Base-by-base conservation (phyloP, 2,888 invertebrate species). In the Rotaria sp. region DNA sequence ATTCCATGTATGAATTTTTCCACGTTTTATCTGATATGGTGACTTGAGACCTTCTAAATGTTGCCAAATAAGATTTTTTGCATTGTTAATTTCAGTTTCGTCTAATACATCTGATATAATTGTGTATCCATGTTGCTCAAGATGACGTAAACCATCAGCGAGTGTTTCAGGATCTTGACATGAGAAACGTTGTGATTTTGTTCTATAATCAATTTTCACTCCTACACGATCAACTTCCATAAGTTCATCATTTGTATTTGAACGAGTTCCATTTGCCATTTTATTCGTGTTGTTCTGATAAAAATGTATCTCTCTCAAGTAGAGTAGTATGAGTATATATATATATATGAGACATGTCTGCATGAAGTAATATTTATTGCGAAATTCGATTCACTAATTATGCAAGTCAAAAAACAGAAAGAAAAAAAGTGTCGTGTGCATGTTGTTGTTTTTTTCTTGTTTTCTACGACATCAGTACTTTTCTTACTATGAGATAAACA, bases 31-130 rank as follows among this genome's bases (percentile, higher is more conserved):
- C 26, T 45, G 45, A 80, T 80, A 80, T n/a, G 80, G 80, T 11
- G 45, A 15, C 15, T 80, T 80, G 1, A 80, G n/a, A 4, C 80
- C 80, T 45, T 80, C 80, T 45, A 80, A 80, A 80, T 80, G 80
- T n/a, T 80, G 80, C 80, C 80, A 80, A n/a, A 80, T 80, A 3
- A 80, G 80, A 80, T 80, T 80, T 21, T 80, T 80, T 26, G 80
- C 80, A 11, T 8, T 45, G 15, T 80, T 35, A 0, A 80, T 38
- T 80, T 80, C 80, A 15, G 18, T n/a, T 45, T 80, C 80, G 15
- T 45, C 45, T n/a, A 80, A n/a, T 26, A 80, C 80, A 15, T 80
- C 80, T n/a, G 80, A 80, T 80, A 80, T 80, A 80, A 80, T 7
- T 45, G 80, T 80, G 15, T 80, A 80, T 26, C 80, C 80, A 80